Percentiles rank a stretch among this genome's conserved stretches.
phyloP scores from a whole-genome alignment of 2,888 invertebrate species.

The Conus canariensis region DNA sequence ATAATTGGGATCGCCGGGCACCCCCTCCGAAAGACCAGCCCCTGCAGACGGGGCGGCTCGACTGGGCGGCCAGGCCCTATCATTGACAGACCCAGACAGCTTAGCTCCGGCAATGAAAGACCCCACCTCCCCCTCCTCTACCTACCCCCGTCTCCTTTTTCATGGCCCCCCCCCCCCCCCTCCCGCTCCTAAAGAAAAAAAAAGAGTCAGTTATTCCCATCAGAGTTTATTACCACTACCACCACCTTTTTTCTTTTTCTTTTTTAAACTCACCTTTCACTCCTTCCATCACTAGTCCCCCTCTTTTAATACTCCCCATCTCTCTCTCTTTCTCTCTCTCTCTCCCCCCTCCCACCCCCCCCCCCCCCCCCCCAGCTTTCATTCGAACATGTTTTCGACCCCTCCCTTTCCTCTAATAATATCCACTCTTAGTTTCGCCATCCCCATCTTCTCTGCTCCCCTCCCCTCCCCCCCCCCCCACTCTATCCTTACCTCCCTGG shows the following conservation, averaged over 20 bases:
- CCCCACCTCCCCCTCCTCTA: background rate
- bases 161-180: background rate
- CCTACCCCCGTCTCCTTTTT: background rate
- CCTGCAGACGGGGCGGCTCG: background rate
- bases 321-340: too few species aligned
- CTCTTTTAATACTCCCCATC: too few species aligned
- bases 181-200: background rate
- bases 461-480: background rate
- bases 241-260: too few species aligned
- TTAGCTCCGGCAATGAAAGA: slow-evolving; percentile 13
- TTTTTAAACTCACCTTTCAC: too few species aligned
- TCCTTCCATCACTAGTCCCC: too few species aligned
- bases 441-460: background rate
- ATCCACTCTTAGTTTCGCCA: background rate
- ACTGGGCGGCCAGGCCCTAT: slow-evolving; percentile 15
- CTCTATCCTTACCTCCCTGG: background rate
- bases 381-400: background rate
- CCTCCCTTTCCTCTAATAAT: background rate
- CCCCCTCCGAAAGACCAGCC: background rate
- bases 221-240: too few species aligned
- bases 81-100: slow-evolving; percentile 24
- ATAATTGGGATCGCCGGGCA: background rate
- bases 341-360: background rate
- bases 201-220: too few species aligned
- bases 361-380: background rate